These are phyloP conservation scores for Blastobasis adustella DNA, from an alignment of 2,888 invertebrate genomes.

Conservation along the genomic window DNA sequence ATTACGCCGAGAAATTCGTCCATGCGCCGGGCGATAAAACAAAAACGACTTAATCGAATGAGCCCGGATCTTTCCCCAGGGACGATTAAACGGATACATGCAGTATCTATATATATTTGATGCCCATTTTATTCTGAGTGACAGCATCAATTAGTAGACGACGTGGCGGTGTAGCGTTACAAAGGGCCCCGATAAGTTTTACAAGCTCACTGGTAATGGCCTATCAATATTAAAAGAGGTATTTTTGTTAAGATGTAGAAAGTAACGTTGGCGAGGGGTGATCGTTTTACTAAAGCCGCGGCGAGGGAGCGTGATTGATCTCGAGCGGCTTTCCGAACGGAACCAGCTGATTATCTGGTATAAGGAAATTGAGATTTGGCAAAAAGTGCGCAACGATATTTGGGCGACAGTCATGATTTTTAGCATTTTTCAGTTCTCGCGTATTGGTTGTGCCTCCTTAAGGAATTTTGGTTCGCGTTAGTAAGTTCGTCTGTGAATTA, in stretches of 20 bases:
- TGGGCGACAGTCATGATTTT: no score
- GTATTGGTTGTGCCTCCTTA: no score
- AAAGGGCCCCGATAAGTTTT: conserved; percentile 53
- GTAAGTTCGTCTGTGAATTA: no score
- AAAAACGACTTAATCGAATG: conserved; percentile 35
- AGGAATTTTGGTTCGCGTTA: no score
- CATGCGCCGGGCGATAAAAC: conserved; percentile 17
- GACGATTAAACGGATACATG: conserved; percentile 44
- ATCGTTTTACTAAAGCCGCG: no score
- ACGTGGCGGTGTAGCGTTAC: conserved; percentile 63
- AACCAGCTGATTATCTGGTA: no score
- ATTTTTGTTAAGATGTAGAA: conserved; percentile 29
- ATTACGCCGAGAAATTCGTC: no score
- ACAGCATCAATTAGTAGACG: conserved; percentile 71
- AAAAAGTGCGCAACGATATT: no score
- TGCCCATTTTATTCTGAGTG: conserved; percentile 60
- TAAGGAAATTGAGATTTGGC: no score
- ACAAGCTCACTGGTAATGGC: conserved; percentile 54
- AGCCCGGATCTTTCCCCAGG: conserved; percentile 34
- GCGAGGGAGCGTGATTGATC: no score
- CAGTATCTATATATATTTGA: conserved; percentile 1
- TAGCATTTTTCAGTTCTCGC: no score
- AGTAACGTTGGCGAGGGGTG: conserved; percentile 5
- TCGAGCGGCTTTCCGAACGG: no score
- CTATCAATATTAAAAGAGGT: conserved; percentile 58